Evolutionary conservation across 1,140 invertebrate species (phyloP).

Genomic region (Pogonomyrmex barbatus): DNA sequence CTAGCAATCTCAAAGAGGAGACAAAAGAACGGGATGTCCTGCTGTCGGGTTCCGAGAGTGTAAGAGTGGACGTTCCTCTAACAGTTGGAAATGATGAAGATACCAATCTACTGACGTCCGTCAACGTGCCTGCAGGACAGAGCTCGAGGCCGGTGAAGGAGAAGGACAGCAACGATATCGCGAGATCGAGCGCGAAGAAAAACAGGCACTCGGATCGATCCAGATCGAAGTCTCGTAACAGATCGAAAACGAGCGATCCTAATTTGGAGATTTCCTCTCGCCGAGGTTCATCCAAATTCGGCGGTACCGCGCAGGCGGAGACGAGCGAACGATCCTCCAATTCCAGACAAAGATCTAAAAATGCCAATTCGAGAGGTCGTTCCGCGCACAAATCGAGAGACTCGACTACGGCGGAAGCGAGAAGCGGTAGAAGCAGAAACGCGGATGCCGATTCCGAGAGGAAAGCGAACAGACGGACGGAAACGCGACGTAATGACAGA

Average conservation of each 20-base stretch:
- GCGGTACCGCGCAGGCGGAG: conserved; percentile 35
- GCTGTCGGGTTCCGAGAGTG: conserved; percentile 70
- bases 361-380: conserved; percentile 50
- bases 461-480: background rate
- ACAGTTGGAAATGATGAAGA: conserved; percentile 60
- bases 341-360: conserved; percentile 36
- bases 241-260: conserved; percentile 6
- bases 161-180: conserved; percentile 58
- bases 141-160: background rate
- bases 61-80: conserved; percentile 71
- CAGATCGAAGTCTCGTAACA: conserved; percentile 54
- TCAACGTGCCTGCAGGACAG: background rate
- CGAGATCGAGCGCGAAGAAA: conserved; percentile 23
- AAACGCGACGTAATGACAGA: conserved; percentile 57
- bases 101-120: background rate
- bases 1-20: conserved; percentile 6
- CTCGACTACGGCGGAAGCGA: conserved; percentile 13
- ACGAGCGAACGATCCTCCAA: conserved; percentile 9
- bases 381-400: conserved; percentile 31
- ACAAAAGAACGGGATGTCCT: conserved; percentile 58
- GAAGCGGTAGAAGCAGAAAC: conserved; percentile 32
- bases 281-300: conserved; percentile 70
- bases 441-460: conserved; percentile 22
- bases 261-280: conserved; percentile 25
- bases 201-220: conserved; percentile 37